These are phyloP conservation scores for Hycleus cichorii DNA, from an alignment of 1,140 invertebrate genomes.

Conservation along the genomic window DNA sequence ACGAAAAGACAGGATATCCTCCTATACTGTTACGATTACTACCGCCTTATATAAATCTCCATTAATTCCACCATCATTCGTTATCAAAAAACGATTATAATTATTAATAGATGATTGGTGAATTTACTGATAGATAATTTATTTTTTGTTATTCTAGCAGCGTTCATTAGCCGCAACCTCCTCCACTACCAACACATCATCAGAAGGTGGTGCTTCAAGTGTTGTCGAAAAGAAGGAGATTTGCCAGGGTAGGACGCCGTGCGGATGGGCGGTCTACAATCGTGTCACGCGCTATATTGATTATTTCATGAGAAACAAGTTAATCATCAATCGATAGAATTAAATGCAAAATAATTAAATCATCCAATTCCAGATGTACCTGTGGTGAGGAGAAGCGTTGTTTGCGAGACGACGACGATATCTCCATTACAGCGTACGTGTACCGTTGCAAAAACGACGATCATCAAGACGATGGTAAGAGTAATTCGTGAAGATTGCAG, in stretches of 20 bases:
- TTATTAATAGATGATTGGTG: too few species aligned
- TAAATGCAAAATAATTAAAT: too few species aligned
- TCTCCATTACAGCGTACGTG: conserved; percentile 51
- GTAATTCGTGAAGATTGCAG: background rate
- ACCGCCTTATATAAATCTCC: too few species aligned
- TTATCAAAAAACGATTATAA: too few species aligned
- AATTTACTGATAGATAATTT: too few species aligned
- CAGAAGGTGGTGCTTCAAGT: background rate
- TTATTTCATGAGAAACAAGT: conserved; percentile 56
- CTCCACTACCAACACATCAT: background rate
- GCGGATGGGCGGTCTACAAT: conserved; percentile 57
- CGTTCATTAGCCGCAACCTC: conserved; percentile 1
- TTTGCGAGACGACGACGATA: conserved; percentile 49
- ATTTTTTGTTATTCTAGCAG: background rate
- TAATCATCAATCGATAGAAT: conserved; percentile 37
- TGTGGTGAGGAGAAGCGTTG: conserved; percentile 47
- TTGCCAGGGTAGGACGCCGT: conserved; percentile 42
- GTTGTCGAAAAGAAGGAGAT: background rate
- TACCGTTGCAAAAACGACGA: conserved; percentile 43
- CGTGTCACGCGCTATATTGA: conserved; percentile 44
- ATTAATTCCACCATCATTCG: too few species aligned
- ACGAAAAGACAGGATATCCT: too few species aligned
- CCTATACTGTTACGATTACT: too few species aligned
- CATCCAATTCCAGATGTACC: conserved; percentile 45
- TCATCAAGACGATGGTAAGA: background rate